Evolutionary conservation across 2,113 vertebrate species (phyloP), one percentile per base, ranked within the genome.

Genomic region (Ailurus styani): DNA sequence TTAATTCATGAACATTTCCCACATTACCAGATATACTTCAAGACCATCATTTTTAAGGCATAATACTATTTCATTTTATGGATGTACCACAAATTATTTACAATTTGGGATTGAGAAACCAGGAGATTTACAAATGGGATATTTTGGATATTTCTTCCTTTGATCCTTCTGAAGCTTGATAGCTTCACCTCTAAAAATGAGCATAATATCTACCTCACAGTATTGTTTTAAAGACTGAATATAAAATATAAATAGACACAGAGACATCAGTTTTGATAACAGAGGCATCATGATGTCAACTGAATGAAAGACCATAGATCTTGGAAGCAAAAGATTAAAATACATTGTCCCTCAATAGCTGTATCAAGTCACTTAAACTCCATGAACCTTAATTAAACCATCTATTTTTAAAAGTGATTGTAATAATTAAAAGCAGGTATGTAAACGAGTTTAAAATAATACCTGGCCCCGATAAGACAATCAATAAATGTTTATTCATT

Each of bases 301-400:
- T 31, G n/a, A 79, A 66, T 66, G 52, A 88, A 55, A 95, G 50
- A 84, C 29, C 78, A 84, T 20, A 84, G 25, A 75, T 55, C 55
- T 66, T 66, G 17, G 31, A 88, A 91, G n/a, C 20, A 87, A 87
- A 10, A 87, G n/a, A 88, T 70, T 88, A 92, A 84, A 95, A 88
- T 54, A 3, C 68, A 75, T 23, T 88, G 20, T 83, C 8, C 54
- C 57, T 88, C 40, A 77, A 75, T 50, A 37, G 27, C 73, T 94
- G 86, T 7, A 85, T 86, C 14, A 87, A 96, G 45, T 60, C 18
- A 85, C 17, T 62, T 60, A 81, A 64, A 20, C 37, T 87, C 45
- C 55, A 64, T 55, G 18, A 91, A 50, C 31, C 47, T 64, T 37
- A 72, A 52, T 81, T 86, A 86, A 86, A 86, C 25, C 50, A 93